A percentile compares a stretch with the other conserved stretches of the same genome.
Conservation (phyloP, 2,113 vertebrate genomes). For the Garra rufa region DNA sequence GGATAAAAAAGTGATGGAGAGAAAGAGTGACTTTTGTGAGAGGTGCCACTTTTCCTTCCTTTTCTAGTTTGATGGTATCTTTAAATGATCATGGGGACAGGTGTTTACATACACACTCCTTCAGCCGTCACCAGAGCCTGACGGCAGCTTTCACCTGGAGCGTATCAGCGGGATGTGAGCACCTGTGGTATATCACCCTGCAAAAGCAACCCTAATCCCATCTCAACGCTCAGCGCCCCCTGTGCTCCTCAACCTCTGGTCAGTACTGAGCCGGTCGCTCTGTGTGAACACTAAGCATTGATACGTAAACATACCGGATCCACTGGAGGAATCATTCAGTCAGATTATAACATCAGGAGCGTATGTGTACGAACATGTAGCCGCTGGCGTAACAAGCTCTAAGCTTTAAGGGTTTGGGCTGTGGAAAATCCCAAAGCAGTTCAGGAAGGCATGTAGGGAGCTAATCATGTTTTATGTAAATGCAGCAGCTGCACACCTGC, state of each 20-base stretch:
- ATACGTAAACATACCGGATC: not conserved
- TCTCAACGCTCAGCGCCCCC: not conserved
- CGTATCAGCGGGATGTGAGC: not conserved
- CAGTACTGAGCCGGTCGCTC: not conserved
- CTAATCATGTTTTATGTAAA: slow-evolving; percentile 44
- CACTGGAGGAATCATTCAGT: slow-evolving; percentile 9
- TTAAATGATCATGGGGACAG: not conserved
- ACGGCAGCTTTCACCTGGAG: not conserved
- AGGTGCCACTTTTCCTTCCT: slow-evolving; percentile 1
- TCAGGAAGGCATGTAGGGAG: not conserved
- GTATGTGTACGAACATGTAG: slow-evolving; percentile 18
- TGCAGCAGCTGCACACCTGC: slow-evolving; percentile 28
- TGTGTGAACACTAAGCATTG: slow-evolving; percentile 5
- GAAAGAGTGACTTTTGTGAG: slow-evolving; percentile 10
- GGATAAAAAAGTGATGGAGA: not conserved
- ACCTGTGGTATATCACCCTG: not conserved
- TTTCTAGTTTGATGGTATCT: slow-evolving; percentile 8
- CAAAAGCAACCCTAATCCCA: slow-evolving; percentile 4
- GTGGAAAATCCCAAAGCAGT: slow-evolving; percentile 29
- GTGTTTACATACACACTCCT: slow-evolving; percentile 9
- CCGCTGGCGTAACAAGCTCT: slow-evolving; percentile 11
- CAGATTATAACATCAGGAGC: not conserved
- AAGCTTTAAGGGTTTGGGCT: slow-evolving; percentile 17
- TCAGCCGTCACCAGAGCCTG: not conserved
- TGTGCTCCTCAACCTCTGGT: slow-evolving; percentile 5